phyloP scores from a whole-genome alignment of 2,113 vertebrate genomes.

The Meles meles region DNA sequence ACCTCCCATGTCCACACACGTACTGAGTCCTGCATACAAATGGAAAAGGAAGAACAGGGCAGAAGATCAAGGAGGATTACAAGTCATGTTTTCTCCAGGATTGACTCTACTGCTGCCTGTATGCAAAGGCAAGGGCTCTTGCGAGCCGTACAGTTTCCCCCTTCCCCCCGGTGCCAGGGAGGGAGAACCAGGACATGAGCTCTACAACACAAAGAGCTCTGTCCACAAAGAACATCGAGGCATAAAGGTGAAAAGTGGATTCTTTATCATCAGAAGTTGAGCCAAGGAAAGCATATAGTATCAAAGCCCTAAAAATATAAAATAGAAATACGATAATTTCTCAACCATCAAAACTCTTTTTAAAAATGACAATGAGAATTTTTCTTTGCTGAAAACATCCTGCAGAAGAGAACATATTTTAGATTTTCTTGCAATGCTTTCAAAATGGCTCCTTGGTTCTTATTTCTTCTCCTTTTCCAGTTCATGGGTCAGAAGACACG shows the following conservation, averaged over 20 bases:
- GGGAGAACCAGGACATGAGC: not conserved
- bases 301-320: too few species aligned
- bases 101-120: not conserved
- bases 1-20: accelerated
- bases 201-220: not conserved
- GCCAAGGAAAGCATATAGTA: not conserved
- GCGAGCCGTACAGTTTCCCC: accelerated
- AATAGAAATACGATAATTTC: not conserved
- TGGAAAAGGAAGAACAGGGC: not conserved
- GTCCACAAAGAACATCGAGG: not conserved
- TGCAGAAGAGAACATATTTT: not conserved
- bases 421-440: constrained; percentile 1
- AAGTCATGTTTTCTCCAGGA: not conserved
- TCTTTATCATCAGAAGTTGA: not conserved
- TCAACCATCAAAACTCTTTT: not conserved
- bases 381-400: not conserved
- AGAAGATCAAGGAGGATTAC: not conserved
- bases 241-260: not conserved
- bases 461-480: not conserved
- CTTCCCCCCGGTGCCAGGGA: not conserved
- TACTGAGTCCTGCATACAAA: not conserved
- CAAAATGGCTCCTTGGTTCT: not conserved
- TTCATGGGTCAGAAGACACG: not conserved
- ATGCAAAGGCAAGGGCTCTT: not conserved
- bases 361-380: not conserved